Conservation (phyloP, 2,888 invertebrate species). For the Alloscopus bannaensis region DNA sequence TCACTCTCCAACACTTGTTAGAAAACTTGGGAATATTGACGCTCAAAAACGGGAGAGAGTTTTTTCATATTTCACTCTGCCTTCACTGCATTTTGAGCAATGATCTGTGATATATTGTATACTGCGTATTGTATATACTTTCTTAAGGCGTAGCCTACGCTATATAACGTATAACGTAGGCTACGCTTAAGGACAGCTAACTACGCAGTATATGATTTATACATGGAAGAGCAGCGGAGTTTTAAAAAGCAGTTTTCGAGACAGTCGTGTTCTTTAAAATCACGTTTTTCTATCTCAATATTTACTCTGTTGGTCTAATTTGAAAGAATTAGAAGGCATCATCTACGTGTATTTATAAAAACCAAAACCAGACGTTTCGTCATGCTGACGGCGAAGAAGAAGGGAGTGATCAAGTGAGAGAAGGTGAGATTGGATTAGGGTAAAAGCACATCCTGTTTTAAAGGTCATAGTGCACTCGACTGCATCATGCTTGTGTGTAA, state of each 20-base stretch:
- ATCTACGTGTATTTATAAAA: slow-evolving; percentile 34
- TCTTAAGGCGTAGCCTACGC: too few species aligned
- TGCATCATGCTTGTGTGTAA: too few species aligned
- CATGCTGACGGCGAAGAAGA: slow-evolving; percentile 1
- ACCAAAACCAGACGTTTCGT: slow-evolving; percentile 3
- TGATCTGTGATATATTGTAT: too few species aligned
- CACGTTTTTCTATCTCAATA: slow-evolving; percentile 48
- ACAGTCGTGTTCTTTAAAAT: slow-evolving; percentile 6
- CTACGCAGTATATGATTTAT: too few species aligned
- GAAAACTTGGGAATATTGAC: not conserved
- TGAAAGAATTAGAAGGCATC: slow-evolving; percentile 48
- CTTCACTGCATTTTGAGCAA: too few species aligned
- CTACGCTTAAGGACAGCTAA: too few species aligned
- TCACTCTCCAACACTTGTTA: not conserved
- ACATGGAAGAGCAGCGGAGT: not conserved
- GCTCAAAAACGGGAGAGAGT: not conserved
- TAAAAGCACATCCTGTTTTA: too few species aligned
- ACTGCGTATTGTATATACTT: too few species aligned
- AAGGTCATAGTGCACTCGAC: too few species aligned
- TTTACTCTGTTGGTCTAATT: slow-evolving; percentile 39
- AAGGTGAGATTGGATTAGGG: too few species aligned
- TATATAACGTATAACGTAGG: too few species aligned
- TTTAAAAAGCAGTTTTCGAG: slow-evolving; percentile 27
- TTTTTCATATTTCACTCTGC: too few species aligned
- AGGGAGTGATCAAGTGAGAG: slow-evolving; percentile 2